phyloP scores from a whole-genome alignment of 2,888 invertebrate genomes.

The Xanthorhoe designata region DNA sequence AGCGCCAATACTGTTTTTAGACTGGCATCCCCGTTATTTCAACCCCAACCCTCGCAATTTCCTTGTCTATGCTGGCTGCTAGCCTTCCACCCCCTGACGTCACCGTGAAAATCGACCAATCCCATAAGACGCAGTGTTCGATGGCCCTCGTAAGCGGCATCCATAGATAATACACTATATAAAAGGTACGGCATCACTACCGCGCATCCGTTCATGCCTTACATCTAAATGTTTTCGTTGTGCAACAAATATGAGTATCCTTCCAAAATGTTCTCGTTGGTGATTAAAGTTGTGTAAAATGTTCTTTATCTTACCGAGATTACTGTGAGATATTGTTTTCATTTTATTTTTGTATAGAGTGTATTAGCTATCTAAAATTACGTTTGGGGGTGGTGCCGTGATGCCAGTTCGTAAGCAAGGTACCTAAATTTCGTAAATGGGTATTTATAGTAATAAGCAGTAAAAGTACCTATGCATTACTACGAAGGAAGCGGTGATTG shows the following conservation, averaged over 20 bases:
- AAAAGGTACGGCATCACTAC: too few relatives aligned
- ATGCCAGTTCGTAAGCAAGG: constrained; percentile 93
- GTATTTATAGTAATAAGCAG: background rate
- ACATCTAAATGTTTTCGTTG: constrained; percentile 80
- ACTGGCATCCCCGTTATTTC: constrained; percentile 50
- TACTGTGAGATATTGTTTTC: constrained; percentile 67
- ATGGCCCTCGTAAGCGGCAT: constrained; percentile 73
- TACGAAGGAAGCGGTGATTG: constrained; percentile 17
- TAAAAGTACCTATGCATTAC: background rate
- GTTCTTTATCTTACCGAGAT: constrained; percentile 57
- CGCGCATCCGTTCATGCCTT: constrained; percentile 69
- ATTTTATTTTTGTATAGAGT: constrained; percentile 68
- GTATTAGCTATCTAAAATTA: constrained; percentile 74
- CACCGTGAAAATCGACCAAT: constrained; percentile 87
- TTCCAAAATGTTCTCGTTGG: constrained; percentile 67
- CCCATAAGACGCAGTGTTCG: constrained; percentile 81
- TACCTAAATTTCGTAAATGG: constrained; percentile 47
- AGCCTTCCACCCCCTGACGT: constrained; percentile 84
- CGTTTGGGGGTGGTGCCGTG: constrained; percentile 83
- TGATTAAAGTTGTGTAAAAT: constrained; percentile 76
- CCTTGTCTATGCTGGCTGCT: constrained; percentile 74
- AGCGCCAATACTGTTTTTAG: constrained; percentile 1
- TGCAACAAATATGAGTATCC: constrained; percentile 69
- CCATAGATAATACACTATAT: too few relatives aligned
- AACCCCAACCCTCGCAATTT: constrained; percentile 66